Conservation (phyloP, 2,797 vertebrate species). For the Sparus aurata region DNA sequence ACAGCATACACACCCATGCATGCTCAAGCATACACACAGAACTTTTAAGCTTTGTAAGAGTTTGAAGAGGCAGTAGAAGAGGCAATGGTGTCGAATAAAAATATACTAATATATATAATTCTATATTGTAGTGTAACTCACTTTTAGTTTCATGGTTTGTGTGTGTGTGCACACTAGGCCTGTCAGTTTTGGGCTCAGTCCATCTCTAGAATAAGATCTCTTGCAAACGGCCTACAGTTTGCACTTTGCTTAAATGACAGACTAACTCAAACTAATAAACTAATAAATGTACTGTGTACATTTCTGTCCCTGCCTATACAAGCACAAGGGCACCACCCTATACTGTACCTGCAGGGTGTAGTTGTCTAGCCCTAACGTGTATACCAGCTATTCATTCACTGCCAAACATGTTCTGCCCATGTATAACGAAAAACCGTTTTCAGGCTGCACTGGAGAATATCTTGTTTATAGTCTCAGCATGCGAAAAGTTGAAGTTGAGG, state of each 20-base stretch:
- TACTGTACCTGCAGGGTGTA: constrained; percentile 15
- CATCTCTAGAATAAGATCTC: constrained; percentile 2
- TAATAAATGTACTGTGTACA: constrained; percentile 22
- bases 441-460: constrained; percentile 10
- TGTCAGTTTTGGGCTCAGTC: no score
- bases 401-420: constrained; percentile 17
- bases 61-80: not conserved
- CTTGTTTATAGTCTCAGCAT: not conserved
- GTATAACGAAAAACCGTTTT: not conserved
- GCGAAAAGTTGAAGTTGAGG: constrained; percentile 14
- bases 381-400: constrained; percentile 21
- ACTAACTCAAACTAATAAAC: constrained; percentile 5
- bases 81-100: constrained; percentile 1
- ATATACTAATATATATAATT: not conserved
- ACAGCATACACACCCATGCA: not conserved
- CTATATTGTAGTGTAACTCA: not conserved
- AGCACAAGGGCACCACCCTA: constrained; percentile 21
- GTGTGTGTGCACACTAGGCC: no score
- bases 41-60: no score
- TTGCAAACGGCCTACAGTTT: constrained; percentile 6
- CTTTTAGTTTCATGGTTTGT: not conserved
- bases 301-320: constrained; percentile 32
- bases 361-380: constrained; percentile 1
- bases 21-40: not conserved
- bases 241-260: constrained; percentile 14